These are phyloP conservation scores for Hoplodrina blanda DNA, from an alignment of 2,888 invertebrate genomes.

Conservation along the genomic window DNA sequence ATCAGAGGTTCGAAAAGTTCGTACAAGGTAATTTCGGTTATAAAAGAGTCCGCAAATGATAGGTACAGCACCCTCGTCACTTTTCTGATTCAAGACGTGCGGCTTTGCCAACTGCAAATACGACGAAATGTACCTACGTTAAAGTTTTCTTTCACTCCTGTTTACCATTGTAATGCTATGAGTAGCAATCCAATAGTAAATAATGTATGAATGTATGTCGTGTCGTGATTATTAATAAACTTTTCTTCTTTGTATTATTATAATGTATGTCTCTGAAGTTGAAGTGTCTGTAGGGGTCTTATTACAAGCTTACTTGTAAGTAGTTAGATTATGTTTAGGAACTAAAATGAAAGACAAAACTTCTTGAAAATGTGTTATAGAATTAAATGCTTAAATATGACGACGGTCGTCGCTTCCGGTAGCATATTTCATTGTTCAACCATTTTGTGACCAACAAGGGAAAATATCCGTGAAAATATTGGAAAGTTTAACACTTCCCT, in stretches of 20 bases:
- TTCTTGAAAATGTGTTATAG: conserved; percentile 6
- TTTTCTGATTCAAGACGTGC: conserved; percentile 48
- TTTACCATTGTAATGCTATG: neutral
- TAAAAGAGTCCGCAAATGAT: conserved; percentile 65
- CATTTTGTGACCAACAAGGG: conserved; percentile 12
- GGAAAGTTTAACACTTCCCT: neutral
- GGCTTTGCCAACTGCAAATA: conserved; percentile 26
- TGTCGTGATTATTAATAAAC: too few species aligned
- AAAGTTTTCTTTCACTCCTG: conserved; percentile 10
- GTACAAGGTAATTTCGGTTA: conserved; percentile 57
- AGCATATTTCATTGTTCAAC: conserved; percentile 18
- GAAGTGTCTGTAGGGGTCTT: neutral
- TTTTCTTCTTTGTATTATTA: too few species aligned
- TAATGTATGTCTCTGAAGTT: too few species aligned
- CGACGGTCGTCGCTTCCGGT: conserved; percentile 3
- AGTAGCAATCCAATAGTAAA: neutral
- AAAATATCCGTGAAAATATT: conserved; percentile 17
- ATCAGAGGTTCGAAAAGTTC: conserved; percentile 42
- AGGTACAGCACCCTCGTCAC: conserved; percentile 70
- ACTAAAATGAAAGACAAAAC: neutral
- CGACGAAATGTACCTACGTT: conserved; percentile 28
- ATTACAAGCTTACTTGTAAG: neutral
- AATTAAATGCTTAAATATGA: conserved; percentile 27
- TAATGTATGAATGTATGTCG: neutral
- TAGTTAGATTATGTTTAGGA: neutral